Percentiles rank a stretch among this genome's conserved stretches.
Conservation (phyloP, 2,113 vertebrate species). For the Coreoperca whiteheadi region DNA sequence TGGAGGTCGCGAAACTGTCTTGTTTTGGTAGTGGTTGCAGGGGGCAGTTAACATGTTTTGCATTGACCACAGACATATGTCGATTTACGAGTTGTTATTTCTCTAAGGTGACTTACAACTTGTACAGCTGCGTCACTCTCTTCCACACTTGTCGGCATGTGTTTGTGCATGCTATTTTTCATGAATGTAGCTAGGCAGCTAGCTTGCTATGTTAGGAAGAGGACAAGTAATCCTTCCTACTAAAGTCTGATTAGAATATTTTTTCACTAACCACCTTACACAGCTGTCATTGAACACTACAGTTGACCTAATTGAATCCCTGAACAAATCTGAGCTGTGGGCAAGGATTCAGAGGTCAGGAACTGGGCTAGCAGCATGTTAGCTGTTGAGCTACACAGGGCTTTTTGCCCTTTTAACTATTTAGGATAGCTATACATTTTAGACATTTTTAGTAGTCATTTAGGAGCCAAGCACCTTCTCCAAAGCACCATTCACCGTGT, state of each 20-base stretch:
- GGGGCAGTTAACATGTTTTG: background rate
- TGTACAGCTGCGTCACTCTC: background rate
- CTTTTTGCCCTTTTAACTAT: background rate
- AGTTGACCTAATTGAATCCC: background rate
- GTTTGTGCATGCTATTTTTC: too few relatives aligned
- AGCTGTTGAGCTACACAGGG: background rate
- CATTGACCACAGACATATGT: background rate
- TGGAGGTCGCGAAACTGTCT: conserved; percentile 87
- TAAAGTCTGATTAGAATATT: background rate
- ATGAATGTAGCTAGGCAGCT: too few relatives aligned
- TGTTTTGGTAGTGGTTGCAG: too few relatives aligned
- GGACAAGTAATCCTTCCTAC: background rate
- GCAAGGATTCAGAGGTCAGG: background rate
- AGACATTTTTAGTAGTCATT: background rate
- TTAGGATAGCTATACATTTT: background rate
- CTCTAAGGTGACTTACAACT: background rate
- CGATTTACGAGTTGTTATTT: background rate
- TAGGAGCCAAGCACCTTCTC: background rate
- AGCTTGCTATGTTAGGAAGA: too few relatives aligned
- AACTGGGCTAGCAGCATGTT: background rate
- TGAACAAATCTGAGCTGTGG: background rate
- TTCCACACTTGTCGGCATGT: background rate
- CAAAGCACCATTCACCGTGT: background rate
- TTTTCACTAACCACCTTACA: background rate
- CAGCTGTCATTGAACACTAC: background rate